A percentile compares a stretch with the other conserved stretches of the same genome.
These are phyloP conservation scores for Poeciliopsis retropinna DNA, from an alignment of 2,113 vertebrate species.

Conservation along the genomic window DNA sequence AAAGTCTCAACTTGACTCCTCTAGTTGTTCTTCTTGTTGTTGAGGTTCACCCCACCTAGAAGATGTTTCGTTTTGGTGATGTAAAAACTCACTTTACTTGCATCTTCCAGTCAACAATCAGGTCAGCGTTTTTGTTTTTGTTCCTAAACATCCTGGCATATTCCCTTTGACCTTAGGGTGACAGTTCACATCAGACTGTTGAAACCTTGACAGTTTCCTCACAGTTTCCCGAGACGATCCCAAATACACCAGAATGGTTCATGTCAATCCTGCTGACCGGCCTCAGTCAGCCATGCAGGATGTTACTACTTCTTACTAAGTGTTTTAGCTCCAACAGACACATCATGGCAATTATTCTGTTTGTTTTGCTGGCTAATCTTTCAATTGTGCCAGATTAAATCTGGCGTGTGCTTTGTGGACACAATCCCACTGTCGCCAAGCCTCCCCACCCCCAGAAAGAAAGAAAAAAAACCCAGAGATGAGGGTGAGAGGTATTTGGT, in stretches of 20 bases:
- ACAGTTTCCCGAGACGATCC: not conserved
- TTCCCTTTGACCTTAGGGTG: not conserved
- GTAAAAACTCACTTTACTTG: too few relatives aligned
- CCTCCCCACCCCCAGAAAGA: not conserved
- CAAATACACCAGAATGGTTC: not conserved
- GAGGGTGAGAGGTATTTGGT: conserved; percentile 47
- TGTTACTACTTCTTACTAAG: not conserved
- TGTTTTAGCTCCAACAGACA: not conserved
- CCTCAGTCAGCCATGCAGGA: not conserved
- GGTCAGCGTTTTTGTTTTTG: too few relatives aligned
- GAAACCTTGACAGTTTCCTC: not conserved
- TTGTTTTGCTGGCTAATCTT: not conserved
- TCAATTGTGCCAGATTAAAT: not conserved
- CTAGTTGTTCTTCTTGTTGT: too few relatives aligned
- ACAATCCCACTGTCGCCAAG: not conserved
- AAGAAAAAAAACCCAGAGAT: conserved; percentile 34
- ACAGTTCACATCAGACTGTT: not conserved
- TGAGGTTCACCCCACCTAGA: too few relatives aligned
- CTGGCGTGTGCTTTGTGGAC: not conserved
- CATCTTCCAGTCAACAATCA: too few relatives aligned
- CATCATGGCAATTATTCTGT: not conserved
- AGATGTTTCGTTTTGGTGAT: too few relatives aligned
- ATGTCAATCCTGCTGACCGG: not conserved
- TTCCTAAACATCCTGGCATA: too few relatives aligned
- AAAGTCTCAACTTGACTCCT: too few relatives aligned